Base-by-base conservation (phyloP, 2,797 vertebrate species). In the Perdix hodgsoniae region DNA sequence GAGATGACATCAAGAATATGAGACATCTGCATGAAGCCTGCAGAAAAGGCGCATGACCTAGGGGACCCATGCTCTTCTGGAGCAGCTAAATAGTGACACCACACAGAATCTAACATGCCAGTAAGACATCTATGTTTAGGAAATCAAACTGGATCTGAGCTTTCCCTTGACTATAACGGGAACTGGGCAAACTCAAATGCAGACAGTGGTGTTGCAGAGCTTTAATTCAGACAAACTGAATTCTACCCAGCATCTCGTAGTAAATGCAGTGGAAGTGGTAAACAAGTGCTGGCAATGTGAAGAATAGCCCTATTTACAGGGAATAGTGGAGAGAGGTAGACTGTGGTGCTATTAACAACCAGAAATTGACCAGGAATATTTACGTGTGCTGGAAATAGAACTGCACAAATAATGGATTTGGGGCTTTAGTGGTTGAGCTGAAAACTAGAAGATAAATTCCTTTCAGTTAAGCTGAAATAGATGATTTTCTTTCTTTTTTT, bases 321-420 rank as follows among this genome's bases (percentile, higher is more conserved):
- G 33, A 76, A 91, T 26, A 86, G 89, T 86, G 56, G 66, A 47
- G 40, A 89, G 76, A 86, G 49, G 59, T 83, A 61, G 27, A 18
- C 8, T 70, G 45, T 47, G 29, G 57, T 82, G 31, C 56, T 74
- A 9, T 52, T 87, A 80, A 49, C 71, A 81, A 83, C 80, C 71
- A 87, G 1, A 8, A 86, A 57, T 52, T 63, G 7, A 39, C 42
- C 16, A 42, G 42, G 42, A 42, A 45, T 84, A 95, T 94, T 86
- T 89, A 89, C 4, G 1, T 49, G 42, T 69, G 45, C 67, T 93
- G 47, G 83, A 94, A 94, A 88, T 74, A 94, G 80, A 88, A 45
- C 47, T 67, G 77, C 84, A 23, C 74, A 93, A 93, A 93, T 90
- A 91, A 95, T 82, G 47, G 67, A 90, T 92, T 94, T 78, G 18